These are phyloP conservation scores for Drosophila varians DNA, from an alignment of 1,140 invertebrate species.

Conservation along the genomic window DNA sequence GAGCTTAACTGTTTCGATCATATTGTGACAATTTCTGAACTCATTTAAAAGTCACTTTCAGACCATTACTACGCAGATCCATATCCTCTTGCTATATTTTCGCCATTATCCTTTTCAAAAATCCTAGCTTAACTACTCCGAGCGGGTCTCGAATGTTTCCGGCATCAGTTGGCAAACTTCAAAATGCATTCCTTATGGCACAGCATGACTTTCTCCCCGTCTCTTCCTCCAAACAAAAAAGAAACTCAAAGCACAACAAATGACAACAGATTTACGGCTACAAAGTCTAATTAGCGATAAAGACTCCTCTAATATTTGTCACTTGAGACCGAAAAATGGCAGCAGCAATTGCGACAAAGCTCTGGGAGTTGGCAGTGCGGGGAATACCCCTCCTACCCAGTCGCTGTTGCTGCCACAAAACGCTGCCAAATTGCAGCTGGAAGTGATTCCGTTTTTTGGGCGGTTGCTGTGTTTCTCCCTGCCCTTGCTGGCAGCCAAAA, in stretches of 20 bases:
- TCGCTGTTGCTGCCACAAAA: constrained; percentile 44
- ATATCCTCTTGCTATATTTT: background rate
- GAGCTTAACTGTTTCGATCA: constrained; percentile 3
- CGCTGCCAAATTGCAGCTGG: constrained; percentile 74
- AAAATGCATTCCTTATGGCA: constrained; percentile 63
- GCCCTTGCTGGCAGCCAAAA: constrained; percentile 72
- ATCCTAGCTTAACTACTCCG: constrained; percentile 23
- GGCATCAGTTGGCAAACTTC: constrained; percentile 71
- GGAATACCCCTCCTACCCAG: background rate
- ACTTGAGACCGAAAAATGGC: constrained; percentile 77
- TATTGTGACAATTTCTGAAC: constrained; percentile 14
- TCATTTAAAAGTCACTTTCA: constrained; percentile 34
- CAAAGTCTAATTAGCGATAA: constrained; percentile 81
- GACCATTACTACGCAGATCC: constrained; percentile 24
- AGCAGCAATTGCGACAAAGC: constrained; percentile 34
- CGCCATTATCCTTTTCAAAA: background rate
- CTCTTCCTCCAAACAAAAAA: background rate
- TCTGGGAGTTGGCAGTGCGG: constrained; percentile 22
- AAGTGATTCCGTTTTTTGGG: constrained; percentile 43
- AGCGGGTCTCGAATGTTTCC: constrained; percentile 70
- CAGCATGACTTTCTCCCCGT: constrained; percentile 23
- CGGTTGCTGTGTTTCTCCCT: constrained; percentile 28
- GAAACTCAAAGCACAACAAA: constrained; percentile 47
- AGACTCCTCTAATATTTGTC: constrained; percentile 81
- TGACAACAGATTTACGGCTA: constrained; percentile 81